These are phyloP conservation scores for Otolemur crassicaudatus DNA, from an alignment of 2,797 vertebrate species.

Conservation along the genomic window DNA sequence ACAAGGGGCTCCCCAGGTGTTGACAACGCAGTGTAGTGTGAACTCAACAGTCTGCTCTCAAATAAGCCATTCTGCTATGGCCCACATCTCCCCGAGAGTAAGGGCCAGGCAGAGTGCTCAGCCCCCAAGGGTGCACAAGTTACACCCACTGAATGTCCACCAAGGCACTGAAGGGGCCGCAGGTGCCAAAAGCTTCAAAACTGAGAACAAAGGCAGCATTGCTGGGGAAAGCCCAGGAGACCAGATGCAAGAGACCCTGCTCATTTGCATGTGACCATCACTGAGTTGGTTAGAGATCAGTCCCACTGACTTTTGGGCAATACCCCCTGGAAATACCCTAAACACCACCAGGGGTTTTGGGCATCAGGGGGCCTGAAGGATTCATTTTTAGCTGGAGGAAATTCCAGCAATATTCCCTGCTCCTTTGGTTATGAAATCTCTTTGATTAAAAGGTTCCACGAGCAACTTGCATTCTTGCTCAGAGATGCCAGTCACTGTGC, in stretches of 20 bases:
- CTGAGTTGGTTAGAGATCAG: background rate
- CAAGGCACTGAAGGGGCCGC: too few relatives aligned
- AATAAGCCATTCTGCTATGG: background rate
- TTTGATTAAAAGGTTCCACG: background rate
- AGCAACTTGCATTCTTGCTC: background rate
- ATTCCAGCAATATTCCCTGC: accelerated
- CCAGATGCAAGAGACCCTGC: background rate
- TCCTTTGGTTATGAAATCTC: background rate
- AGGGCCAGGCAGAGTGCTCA: background rate
- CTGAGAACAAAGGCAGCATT: background rate
- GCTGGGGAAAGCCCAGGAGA: background rate
- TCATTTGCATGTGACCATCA: background rate
- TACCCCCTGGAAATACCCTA: background rate
- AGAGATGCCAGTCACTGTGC: background rate
- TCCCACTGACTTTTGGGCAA: background rate
- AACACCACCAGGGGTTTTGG: too few relatives aligned
- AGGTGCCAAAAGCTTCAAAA: background rate
- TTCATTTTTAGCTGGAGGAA: background rate
- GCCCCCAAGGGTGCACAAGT: accelerated
- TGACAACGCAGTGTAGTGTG: too few relatives aligned
- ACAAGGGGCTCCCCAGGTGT: too few relatives aligned
- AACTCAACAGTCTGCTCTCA: background rate
- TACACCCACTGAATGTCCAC: background rate
- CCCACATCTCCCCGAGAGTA: background rate
- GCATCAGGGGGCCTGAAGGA: background rate